These are phyloP conservation scores for Resseliella maxima DNA, from an alignment of 2,888 invertebrate species.

Conservation along the genomic window DNA sequence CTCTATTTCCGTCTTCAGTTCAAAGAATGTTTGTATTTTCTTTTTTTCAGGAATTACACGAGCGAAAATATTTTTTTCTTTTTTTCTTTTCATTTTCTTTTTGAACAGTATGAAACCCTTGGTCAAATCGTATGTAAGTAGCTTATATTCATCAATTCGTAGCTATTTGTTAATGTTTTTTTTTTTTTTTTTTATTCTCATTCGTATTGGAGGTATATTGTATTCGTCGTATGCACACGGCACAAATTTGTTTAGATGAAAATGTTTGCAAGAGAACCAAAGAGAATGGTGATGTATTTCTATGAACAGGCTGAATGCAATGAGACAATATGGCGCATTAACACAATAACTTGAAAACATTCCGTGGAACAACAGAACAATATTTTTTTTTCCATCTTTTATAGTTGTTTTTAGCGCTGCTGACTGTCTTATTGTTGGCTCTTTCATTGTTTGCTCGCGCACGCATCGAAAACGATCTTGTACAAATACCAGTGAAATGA, in stretches of 20 bases:
- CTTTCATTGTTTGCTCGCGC: constrained; percentile 37
- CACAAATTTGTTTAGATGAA: constrained; percentile 9
- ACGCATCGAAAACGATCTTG: constrained; percentile 28
- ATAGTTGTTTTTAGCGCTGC: constrained; percentile 52
- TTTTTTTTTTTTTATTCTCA: neutral
- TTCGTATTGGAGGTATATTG: neutral
- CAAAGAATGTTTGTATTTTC: neutral
- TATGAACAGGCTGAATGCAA: constrained; percentile 43
- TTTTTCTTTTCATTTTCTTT: neutral
- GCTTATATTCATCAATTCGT: constrained; percentile 9
- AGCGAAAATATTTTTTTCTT: too few species aligned
- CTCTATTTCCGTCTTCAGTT: neutral
- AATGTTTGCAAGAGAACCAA: neutral
- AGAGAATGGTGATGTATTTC: constrained; percentile 5
- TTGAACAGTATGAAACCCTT: neutral
- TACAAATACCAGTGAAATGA: constrained; percentile 51
- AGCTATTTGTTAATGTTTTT: constrained; percentile 20
- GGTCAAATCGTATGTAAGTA: neutral
- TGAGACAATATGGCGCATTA: constrained; percentile 53
- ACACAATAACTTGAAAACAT: constrained; percentile 53
- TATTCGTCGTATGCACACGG: neutral
- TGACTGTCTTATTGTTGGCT: constrained; percentile 53
- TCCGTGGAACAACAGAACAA: constrained; percentile 36
- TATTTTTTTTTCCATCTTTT: constrained; percentile 47
- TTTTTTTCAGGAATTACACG: neutral